Conservation (phyloP, 1,140 invertebrate species). For the Ptiloglossa arizonensis region DNA sequence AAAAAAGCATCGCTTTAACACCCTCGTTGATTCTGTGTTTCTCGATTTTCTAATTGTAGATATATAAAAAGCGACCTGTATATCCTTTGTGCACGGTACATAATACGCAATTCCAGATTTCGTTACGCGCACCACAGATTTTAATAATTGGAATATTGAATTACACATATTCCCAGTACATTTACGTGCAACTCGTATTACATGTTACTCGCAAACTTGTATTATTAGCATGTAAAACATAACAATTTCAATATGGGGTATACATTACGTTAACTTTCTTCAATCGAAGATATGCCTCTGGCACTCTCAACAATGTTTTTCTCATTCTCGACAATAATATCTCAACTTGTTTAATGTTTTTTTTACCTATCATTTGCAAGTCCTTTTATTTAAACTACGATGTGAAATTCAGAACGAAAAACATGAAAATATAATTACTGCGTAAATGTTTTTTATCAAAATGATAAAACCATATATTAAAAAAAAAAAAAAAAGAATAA, state of each 20-base stretch:
- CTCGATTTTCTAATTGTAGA: background rate
- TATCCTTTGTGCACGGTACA: slow-evolving; percentile 12
- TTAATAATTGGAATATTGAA: slow-evolving; percentile 7
- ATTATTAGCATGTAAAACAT: background rate
- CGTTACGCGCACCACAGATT: background rate
- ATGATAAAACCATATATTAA: no score
- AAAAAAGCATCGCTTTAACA: background rate
- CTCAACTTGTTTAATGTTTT: background rate
- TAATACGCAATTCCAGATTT: background rate
- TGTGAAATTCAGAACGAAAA: background rate
- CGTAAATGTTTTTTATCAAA: no score
- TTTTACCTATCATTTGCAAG: background rate
- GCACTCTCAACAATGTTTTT: background rate
- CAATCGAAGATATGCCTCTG: background rate
- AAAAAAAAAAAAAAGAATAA: background rate
- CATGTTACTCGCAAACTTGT: background rate
- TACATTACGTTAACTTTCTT: background rate
- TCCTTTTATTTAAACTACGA: background rate
- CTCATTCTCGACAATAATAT: background rate
- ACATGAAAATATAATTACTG: background rate
- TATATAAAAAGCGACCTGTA: background rate
- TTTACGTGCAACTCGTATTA: slow-evolving; percentile 13
- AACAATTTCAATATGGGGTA: slow-evolving; percentile 22
- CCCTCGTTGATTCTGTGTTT: background rate
- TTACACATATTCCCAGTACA: slow-evolving; percentile 16